Conservation (phyloP, 2,888 invertebrate species). For the Drosophila macrospina region DNA sequence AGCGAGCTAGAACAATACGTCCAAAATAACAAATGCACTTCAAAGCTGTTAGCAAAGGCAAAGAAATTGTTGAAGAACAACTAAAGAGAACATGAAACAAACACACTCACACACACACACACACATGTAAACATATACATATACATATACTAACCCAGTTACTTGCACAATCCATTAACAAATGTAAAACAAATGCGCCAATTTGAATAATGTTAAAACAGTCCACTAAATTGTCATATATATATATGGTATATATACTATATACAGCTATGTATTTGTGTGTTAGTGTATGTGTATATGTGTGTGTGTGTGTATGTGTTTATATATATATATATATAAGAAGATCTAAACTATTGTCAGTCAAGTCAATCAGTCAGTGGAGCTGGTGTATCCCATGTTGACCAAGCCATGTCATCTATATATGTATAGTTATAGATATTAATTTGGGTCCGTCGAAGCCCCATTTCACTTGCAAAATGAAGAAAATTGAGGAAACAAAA, state of each 20-base stretch:
- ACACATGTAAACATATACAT: background rate
- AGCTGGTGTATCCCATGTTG: conserved; percentile 30
- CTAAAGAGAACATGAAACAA: background rate
- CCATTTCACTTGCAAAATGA: background rate
- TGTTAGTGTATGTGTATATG: background rate
- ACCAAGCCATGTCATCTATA: conserved; percentile 37
- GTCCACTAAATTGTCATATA: too few species aligned
- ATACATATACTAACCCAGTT: background rate
- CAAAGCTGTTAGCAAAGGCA: background rate
- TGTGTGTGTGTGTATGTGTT: conserved; percentile 3
- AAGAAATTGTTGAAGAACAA: background rate
- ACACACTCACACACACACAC: conserved; percentile 6
- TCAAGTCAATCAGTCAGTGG: conserved; percentile 31
- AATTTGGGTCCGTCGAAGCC: background rate
- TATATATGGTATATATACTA: too few species aligned
- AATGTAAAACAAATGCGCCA: too few species aligned
- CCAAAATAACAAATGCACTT: conserved; percentile 28
- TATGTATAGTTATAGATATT: conserved; percentile 1
- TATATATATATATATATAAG: conserved; percentile 8
- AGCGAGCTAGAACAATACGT: conserved; percentile 41
- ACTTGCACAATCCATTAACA: background rate
- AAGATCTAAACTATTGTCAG: conserved; percentile 13
- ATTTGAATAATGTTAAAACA: too few species aligned
- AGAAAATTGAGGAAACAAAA: too few species aligned
- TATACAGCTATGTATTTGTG: background rate